Percentiles rank a stretch among this genome's conserved stretches.
Evolutionary conservation across 2,797 vertebrate genomes (phyloP).

Genomic region (Crenichthys baileyi): DNA sequence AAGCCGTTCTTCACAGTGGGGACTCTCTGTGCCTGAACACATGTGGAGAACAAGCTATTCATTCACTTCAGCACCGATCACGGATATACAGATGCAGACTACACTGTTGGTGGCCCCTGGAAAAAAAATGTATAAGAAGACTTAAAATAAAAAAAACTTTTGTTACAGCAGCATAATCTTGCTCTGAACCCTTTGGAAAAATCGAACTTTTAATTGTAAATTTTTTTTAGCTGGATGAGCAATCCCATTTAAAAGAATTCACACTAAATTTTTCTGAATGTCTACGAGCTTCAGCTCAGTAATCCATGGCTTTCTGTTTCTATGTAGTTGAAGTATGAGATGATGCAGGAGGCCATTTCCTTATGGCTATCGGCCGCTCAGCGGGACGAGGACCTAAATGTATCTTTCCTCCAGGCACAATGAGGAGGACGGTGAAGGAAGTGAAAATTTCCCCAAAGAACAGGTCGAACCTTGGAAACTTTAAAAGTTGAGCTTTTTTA

Average conservation of each 20-base stretch:
- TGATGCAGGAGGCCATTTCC: background rate
- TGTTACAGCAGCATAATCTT: background rate
- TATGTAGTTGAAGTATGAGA: background rate
- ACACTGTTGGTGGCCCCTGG: background rate
- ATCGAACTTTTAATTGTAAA: background rate
- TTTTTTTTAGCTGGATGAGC: background rate
- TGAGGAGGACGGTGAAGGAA: background rate
- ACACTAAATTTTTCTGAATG: background rate
- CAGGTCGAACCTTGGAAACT: background rate
- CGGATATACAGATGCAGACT: background rate
- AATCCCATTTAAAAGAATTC: background rate
- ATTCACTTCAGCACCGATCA: slow-evolving; percentile 10
- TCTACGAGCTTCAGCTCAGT: background rate
- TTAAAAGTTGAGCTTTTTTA: background rate
- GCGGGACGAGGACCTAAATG: background rate
- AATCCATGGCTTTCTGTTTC: background rate
- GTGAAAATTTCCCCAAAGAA: background rate
- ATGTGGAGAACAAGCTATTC: slow-evolving; percentile 1
- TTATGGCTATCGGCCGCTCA: background rate
- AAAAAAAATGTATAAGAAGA: background rate
- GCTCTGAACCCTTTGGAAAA: background rate
- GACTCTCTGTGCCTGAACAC: slow-evolving; percentile 83
- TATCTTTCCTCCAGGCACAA: background rate
- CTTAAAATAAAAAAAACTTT: background rate
- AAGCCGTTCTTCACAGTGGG: slow-evolving; percentile 89